A percentile compares a stretch with the other conserved stretches of the same genome.
Conservation (phyloP, 1,140 invertebrate species). For the Heliconius nattereri region DNA sequence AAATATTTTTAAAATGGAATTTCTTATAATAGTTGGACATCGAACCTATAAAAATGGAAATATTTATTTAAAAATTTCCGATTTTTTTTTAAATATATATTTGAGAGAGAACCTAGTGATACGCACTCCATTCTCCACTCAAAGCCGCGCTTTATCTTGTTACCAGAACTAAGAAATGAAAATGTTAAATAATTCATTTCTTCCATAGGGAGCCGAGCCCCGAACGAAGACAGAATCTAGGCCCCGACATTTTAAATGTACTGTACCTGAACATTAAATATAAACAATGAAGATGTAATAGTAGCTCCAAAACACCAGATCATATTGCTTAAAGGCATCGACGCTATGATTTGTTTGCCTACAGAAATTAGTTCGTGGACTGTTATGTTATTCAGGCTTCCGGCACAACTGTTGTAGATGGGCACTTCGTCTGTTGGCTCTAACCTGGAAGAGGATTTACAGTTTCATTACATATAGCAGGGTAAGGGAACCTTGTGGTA, state of each 20-base stretch:
- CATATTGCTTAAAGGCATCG: conserved; percentile 85
- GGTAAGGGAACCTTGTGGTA: neutral
- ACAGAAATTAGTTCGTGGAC: conserved; percentile 82
- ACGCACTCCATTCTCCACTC: no score
- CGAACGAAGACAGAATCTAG: neutral
- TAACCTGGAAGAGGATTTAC: conserved; percentile 27
- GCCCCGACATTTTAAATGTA: no score
- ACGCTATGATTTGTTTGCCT: conserved; percentile 76
- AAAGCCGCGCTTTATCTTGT: no score
- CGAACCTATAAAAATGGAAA: no score
- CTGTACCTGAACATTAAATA: conserved; percentile 80
- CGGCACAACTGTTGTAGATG: conserved; percentile 86
- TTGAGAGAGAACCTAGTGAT: no score
- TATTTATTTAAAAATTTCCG: no score
- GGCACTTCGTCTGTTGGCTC: conserved; percentile 66
- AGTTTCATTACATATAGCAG: neutral
- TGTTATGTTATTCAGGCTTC: conserved; percentile 85
- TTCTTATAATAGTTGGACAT: no score
- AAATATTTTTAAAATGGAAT: no score
- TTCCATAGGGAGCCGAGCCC: no score
- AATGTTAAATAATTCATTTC: no score
- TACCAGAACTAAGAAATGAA: no score
- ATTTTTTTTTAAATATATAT: no score
- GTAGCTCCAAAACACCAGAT: conserved; percentile 85
- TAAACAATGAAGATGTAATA: conserved; percentile 74